Percentiles rank a stretch among this genome's conserved stretches.
Evolutionary conservation across 2,888 invertebrate genomes (phyloP).

Genomic region (Zygothrica quintamaculata): DNA sequence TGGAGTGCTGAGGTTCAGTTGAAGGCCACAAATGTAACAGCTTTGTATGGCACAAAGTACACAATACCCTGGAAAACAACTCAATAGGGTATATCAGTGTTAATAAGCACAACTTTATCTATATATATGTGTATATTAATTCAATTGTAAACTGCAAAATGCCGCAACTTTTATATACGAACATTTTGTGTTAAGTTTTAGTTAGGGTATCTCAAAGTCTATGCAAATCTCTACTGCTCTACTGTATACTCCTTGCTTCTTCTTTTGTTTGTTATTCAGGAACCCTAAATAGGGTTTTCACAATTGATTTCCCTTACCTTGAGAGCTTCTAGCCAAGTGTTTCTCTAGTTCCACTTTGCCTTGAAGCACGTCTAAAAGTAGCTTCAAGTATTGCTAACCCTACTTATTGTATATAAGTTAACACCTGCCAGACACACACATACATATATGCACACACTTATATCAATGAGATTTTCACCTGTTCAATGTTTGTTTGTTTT

Average conservation of each 20-base stretch:
- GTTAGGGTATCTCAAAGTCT: too few relatives aligned
- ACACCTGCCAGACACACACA: constrained; percentile 57
- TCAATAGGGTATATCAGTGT: not conserved
- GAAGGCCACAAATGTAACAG: constrained; percentile 55
- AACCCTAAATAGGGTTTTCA: not conserved
- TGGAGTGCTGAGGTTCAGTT: constrained; percentile 27
- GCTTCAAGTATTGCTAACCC: too few relatives aligned
- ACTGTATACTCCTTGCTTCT: not conserved
- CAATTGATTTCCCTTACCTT: not conserved
- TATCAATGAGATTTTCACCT: constrained; percentile 64
- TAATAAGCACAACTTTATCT: too few relatives aligned
- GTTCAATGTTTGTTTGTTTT: constrained; percentile 59
- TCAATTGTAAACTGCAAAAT: too few relatives aligned
- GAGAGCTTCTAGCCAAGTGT: not conserved
- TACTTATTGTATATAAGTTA: constrained; percentile 47
- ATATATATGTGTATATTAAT: too few relatives aligned
- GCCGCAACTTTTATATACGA: too few relatives aligned
- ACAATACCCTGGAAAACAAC: too few relatives aligned
- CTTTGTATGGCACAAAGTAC: too few relatives aligned
- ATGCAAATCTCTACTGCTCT: too few relatives aligned
- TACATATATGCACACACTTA: constrained; percentile 10
- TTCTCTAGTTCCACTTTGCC: not conserved
- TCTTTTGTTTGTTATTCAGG: not conserved
- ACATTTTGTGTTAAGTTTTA: too few relatives aligned
- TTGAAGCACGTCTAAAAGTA: not conserved